Evolutionary conservation across 2,113 vertebrate genomes (phyloP).

Genomic region (Mesembrinibis cayennensis): DNA sequence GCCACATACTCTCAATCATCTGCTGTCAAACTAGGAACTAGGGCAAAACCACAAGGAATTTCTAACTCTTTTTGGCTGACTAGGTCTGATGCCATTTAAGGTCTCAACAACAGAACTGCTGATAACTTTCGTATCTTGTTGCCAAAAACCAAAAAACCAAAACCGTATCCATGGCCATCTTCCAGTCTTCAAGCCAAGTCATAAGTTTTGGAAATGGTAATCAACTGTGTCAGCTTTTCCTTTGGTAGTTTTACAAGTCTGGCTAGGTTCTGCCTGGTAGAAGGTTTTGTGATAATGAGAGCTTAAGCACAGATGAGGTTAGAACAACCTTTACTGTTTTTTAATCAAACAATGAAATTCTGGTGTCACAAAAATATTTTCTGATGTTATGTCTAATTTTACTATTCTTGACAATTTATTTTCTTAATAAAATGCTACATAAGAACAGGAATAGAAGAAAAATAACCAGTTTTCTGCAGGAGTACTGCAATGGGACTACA

Average conservation of each 20-base stretch:
- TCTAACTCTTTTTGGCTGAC: slow-evolving; percentile 1
- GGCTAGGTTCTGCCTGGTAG: not conserved
- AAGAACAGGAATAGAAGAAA: not conserved
- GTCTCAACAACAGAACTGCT: not conserved
- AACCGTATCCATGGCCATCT: slow-evolving; percentile 33
- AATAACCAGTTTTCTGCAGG: not conserved
- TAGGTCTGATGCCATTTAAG: slow-evolving; percentile 13
- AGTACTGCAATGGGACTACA: not conserved
- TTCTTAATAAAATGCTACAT: slow-evolving; percentile 5
- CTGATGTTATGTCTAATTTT: slow-evolving; percentile 7
- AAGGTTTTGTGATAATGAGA: not conserved
- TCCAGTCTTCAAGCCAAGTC: slow-evolving; percentile 44
- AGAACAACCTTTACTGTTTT: not conserved
- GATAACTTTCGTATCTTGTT: slow-evolving; percentile 19
- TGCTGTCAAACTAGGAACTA: slow-evolving; percentile 28
- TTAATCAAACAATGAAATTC: not conserved
- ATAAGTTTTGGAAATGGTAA: not conserved
- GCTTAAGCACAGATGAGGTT: not conserved
- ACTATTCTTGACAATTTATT: not conserved
- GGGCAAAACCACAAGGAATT: slow-evolving; percentile 57
- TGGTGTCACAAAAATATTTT: not conserved
- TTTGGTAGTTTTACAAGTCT: slow-evolving; percentile 31
- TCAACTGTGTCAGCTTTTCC: slow-evolving; percentile 32
- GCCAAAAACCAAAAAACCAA: not conserved
- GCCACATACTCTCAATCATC: not conserved